Percentiles rank a stretch among this genome's conserved stretches.
phyloP scores from a whole-genome alignment of 2,797 vertebrate species.

The Ataeniobius toweri region DNA sequence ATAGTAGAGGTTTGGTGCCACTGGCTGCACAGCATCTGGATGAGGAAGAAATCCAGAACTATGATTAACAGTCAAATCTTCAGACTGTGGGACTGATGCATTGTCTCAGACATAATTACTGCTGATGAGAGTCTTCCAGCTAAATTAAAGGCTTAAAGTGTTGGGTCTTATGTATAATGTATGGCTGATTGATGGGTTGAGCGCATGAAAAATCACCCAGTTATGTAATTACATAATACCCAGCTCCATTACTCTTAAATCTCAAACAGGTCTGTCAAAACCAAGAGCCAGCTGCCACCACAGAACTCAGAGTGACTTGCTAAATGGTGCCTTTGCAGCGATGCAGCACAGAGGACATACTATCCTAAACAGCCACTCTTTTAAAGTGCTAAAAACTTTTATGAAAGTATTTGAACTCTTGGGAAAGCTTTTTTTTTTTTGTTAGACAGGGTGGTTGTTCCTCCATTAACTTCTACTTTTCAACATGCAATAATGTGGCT shows the following conservation, averaged over 20 bases:
- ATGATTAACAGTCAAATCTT: conserved; percentile 29
- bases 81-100: conserved; percentile 47
- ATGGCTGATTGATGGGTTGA: conserved; percentile 37
- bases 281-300: conserved; percentile 2
- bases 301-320: conserved; percentile 1
- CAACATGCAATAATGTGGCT: neutral
- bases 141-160: conserved; percentile 57
- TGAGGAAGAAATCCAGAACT: neutral
- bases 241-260: conserved; percentile 27
- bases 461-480: neutral
- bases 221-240: conserved; percentile 35
- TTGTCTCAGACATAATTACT: conserved; percentile 62
- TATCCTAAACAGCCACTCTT: neutral
- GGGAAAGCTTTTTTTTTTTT: neutral
- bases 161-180: conserved; percentile 52
- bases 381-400: neutral
- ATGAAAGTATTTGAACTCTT: neutral
- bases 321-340: conserved; percentile 5
- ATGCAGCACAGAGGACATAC: neutral
- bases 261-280: conserved; percentile 25
- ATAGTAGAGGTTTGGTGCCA: conserved; percentile 74
- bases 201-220: conserved; percentile 32
- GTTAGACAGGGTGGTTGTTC: neutral
- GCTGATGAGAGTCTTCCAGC: conserved; percentile 46
- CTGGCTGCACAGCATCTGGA: conserved; percentile 78